Evolutionary conservation across 2,888 invertebrate species (phyloP), one percentile per base, ranked within the genome.

Genomic region (Xestia sexstrigata): DNA sequence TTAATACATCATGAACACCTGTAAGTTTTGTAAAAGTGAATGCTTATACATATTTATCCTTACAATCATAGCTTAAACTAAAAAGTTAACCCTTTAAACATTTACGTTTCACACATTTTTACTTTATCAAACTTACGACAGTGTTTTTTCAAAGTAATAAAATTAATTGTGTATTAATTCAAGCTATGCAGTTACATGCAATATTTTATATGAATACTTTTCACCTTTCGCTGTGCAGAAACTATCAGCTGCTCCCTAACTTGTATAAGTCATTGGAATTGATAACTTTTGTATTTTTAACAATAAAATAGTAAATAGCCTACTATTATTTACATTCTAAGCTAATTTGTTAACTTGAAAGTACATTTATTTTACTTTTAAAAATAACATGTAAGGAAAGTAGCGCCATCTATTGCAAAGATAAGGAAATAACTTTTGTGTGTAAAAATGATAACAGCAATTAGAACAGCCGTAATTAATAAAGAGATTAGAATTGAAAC

Each of bases 81-180:
- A 62, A 79, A 76, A 70, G 1, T 20, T 49, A 82, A 52, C 49
- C 26, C 66, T 67, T 78, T n/a, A 65, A 60, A 39, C 68, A 47
- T 52, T 69, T 30, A n/a, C 66, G 15, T 66, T 78, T 60, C 49
- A 69, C 65, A 45, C 66, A 49, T 67, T 49, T 55, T 84, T 52
- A 83, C 35, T 67, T 78, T 55, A 78, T 62, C 3, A 63, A 68
- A 79, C n/a, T 42, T 49, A 74, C 81, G 63, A 74, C 30, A 63
- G 11, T 65, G 39, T 84, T 84, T 66, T 65, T 58, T 66, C 70
- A 55, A 67, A 68, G 55, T 65, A 74, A 62, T 74, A 69, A 74
- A 83, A 86, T 72, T 74, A 78, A 86, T 72, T 71, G 78, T 8
- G 60, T 66, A 86, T 83, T 83, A 78, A 83, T 86, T 72, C 87